These are phyloP conservation scores for Parapristionchus giblindavisi DNA, from an alignment of 2,888 invertebrate genomes.

Conservation along the genomic window DNA sequence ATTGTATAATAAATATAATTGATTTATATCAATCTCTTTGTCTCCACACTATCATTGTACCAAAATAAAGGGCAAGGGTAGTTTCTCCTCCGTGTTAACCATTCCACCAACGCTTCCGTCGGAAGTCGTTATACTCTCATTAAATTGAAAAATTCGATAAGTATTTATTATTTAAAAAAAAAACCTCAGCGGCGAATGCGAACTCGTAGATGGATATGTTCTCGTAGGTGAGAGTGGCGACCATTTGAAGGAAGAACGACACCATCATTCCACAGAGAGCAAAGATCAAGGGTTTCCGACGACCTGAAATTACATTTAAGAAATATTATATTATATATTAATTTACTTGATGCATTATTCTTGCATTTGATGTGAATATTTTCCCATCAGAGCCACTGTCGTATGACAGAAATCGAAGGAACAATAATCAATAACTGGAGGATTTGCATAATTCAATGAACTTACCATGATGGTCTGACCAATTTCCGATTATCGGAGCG, in stretches of 20 bases:
- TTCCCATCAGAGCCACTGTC: no score
- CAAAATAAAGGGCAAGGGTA: no score
- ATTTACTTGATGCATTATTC: no score
- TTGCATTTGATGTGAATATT: no score
- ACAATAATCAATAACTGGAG: neutral
- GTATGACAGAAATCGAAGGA: neutral
- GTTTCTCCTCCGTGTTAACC: no score
- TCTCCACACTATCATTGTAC: no score
- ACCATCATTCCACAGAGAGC: conserved; percentile 45
- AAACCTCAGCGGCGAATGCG: conserved; percentile 28
- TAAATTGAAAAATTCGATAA: no score
- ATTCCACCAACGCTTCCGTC: no score
- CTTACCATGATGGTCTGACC: conserved; percentile 58
- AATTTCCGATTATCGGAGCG: conserved; percentile 59
- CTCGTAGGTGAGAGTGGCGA: conserved; percentile 57
- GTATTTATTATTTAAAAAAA: neutral
- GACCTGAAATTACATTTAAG: conserved; percentile 49
- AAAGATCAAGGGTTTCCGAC: conserved; percentile 57
- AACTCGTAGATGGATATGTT: conserved; percentile 53
- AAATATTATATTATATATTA: no score
- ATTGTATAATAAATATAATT: no score
- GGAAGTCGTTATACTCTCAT: no score
- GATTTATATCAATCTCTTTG: no score
- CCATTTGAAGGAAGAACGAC: conserved; percentile 31
- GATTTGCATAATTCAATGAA: conserved; percentile 18